Conservation (phyloP, 2,888 invertebrate species). For the Hylaea fasciaria region DNA sequence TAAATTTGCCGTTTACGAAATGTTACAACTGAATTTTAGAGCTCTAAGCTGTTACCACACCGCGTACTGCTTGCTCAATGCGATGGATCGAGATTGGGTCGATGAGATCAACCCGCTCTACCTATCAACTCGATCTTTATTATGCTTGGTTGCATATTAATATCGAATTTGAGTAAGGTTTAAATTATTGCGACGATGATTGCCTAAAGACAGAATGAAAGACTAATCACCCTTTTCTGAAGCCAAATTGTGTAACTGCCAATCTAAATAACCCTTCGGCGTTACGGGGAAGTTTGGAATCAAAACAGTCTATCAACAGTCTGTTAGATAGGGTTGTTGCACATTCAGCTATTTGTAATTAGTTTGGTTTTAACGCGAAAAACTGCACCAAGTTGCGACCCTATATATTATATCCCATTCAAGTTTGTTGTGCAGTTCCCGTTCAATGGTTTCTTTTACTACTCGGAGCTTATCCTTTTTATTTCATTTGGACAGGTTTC, state of each 20-base stretch:
- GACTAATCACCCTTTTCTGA: background rate
- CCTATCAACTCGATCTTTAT: constrained; percentile 45
- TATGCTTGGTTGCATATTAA: constrained; percentile 13
- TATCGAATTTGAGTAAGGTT: constrained; percentile 1
- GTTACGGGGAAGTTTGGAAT: background rate
- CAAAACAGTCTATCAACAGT: no score
- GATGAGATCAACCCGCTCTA: constrained; percentile 56
- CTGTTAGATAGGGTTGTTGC: no score
- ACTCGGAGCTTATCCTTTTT: no score
- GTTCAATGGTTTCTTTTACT: no score
- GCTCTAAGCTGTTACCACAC: constrained; percentile 74
- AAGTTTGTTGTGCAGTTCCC: no score
- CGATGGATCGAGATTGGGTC: constrained; percentile 67
- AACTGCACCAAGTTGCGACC: no score
- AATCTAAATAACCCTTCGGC: background rate
- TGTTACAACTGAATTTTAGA: constrained; percentile 81
- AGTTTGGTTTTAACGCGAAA: no score
- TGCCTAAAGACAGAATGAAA: background rate
- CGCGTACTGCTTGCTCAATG: constrained; percentile 71
- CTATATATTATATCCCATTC: no score
- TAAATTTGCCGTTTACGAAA: constrained; percentile 83
- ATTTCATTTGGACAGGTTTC: no score
- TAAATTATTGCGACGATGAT: background rate
- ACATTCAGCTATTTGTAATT: background rate
- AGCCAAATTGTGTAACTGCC: constrained; percentile 5